These are phyloP conservation scores for Rhopalosiphum nymphaeae DNA, from an alignment of 2,888 invertebrate species.

Conservation along the genomic window DNA sequence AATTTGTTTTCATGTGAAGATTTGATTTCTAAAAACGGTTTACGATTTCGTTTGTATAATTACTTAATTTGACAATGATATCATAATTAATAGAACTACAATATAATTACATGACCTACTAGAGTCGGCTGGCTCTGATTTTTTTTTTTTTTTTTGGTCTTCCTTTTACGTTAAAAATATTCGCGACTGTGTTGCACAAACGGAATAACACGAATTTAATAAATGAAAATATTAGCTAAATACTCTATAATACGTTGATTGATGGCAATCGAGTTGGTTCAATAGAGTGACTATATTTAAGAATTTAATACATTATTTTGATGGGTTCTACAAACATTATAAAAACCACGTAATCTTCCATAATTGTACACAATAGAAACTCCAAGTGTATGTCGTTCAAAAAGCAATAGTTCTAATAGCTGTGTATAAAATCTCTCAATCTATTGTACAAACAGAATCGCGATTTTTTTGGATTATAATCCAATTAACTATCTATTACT, in stretches of 20 bases:
- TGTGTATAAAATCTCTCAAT: not conserved
- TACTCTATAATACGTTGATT: not conserved
- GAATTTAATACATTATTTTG: not conserved
- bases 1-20: too few species aligned
- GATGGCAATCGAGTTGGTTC: not conserved
- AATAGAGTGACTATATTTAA: not conserved
- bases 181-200: not conserved
- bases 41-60: too few species aligned
- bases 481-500: not conserved
- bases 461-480: not conserved
- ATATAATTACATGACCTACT: not conserved
- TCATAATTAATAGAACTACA: not conserved
- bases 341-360: not conserved
- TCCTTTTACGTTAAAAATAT: not conserved
- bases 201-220: not conserved
- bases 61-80: too few species aligned
- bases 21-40: too few species aligned
- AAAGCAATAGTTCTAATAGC: not conserved
- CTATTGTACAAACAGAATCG: not conserved
- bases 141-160: not conserved
- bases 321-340: not conserved
- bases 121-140: not conserved
- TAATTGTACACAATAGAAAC: not conserved
- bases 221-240: too few species aligned
- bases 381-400: not conserved